Evolutionary conservation across 2,888 invertebrate species (phyloP).

Genomic region (Yponomeuta malinellus): DNA sequence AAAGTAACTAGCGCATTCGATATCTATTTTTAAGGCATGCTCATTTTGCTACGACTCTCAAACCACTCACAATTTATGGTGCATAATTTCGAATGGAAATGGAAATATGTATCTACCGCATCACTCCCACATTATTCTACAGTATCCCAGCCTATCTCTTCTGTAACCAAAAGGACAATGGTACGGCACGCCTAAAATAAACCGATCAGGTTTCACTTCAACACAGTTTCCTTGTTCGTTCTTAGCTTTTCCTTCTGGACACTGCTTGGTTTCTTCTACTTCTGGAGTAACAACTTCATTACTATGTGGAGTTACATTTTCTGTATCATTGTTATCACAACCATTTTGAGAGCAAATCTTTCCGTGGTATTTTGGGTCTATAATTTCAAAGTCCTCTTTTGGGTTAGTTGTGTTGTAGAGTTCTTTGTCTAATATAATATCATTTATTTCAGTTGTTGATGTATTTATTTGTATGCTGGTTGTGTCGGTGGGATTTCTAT

Average conservation of each 20-base stretch:
- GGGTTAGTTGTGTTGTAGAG: constrained; percentile 24
- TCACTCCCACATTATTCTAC: constrained; percentile 38
- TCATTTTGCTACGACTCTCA: too few species aligned
- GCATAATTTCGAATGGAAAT: neutral
- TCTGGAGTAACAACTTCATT: constrained; percentile 16
- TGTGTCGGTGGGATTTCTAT: constrained; percentile 16
- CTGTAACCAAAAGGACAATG: constrained; percentile 58
- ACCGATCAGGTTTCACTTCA: constrained; percentile 34
- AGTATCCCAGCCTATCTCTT: constrained; percentile 48
- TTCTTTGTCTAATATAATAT: neutral
- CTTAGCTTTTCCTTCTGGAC: constrained; percentile 38
- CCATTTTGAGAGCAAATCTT: constrained; percentile 24
- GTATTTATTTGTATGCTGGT: too few species aligned
- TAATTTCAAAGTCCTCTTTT: constrained; percentile 52
- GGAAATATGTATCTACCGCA: neutral
- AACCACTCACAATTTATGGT: too few species aligned
- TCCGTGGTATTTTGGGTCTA: constrained; percentile 51
- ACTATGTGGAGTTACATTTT: neutral
- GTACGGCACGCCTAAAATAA: constrained; percentile 49
- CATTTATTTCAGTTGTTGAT: constrained; percentile 20
- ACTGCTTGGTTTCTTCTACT: constrained; percentile 23
- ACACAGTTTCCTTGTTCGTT: constrained; percentile 39
- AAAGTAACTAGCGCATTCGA: too few species aligned
- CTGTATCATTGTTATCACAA: neutral
- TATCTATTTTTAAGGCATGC: too few species aligned